Conservation (phyloP, 2,113 vertebrate species). For the Condylura cristata region DNA sequence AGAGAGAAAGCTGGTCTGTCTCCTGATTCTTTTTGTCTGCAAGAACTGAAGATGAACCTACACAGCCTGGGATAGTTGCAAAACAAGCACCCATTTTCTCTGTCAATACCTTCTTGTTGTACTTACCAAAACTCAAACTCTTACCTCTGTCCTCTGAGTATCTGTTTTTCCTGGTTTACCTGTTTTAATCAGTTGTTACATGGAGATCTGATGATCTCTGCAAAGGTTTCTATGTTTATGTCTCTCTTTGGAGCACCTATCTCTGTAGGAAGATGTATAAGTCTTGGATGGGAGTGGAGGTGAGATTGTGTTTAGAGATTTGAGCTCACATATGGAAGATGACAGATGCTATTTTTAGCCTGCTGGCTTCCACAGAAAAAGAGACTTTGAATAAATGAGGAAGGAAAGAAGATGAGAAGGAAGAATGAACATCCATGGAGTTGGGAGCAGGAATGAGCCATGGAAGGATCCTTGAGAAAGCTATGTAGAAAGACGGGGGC, state of each 20-base stretch:
- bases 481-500: not conserved
- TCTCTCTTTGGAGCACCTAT: not conserved
- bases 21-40: too few relatives aligned
- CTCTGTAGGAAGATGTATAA: not conserved
- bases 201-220: not conserved
- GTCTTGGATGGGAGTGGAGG: not conserved
- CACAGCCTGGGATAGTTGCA: too few relatives aligned
- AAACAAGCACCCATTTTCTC: not conserved
- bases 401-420: not conserved
- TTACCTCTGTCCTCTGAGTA: not conserved
- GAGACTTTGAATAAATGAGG: slow-evolving; percentile 9
- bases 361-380: slow-evolving; percentile 22
- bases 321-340: not conserved
- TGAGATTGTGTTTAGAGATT: not conserved
- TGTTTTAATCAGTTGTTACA: not conserved
- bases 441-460: not conserved
- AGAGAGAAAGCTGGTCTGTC: too few relatives aligned
- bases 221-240: not conserved
- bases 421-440: not conserved
- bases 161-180: not conserved
- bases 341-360: slow-evolving; percentile 14
- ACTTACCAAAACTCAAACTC: not conserved
- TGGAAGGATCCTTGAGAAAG: not conserved
- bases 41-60: too few relatives aligned
- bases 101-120: not conserved